Evolutionary conservation across 2,888 invertebrate species (phyloP).

Genomic region (Phaedon cochleariae): DNA sequence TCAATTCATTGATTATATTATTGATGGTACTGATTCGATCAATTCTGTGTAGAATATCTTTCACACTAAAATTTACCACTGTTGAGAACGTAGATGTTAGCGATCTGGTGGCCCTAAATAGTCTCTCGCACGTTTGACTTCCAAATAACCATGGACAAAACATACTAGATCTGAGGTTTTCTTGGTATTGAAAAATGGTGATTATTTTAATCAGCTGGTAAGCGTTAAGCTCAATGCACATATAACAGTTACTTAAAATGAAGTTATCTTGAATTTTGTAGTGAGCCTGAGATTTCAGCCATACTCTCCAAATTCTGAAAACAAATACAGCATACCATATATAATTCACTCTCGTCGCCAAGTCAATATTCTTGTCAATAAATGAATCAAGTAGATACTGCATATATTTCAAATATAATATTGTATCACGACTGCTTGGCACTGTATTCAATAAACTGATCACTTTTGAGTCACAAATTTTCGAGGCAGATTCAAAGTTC

Average conservation of each 20-base stretch:
- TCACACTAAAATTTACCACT: conserved; percentile 8
- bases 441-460: conserved; percentile 5
- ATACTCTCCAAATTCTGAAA: conserved; percentile 27
- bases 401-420: background rate
- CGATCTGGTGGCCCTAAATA: conserved; percentile 6
- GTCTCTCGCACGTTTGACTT: conserved; percentile 10
- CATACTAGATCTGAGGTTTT: background rate
- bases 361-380: background rate
- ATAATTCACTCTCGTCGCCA: conserved; percentile 12
- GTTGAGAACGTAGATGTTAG: conserved; percentile 12
- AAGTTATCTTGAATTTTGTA: conserved; percentile 20
- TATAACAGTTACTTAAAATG: conserved; percentile 24
- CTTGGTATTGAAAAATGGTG: background rate
- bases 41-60: background rate
- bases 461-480: conserved; percentile 30
- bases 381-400: background rate
- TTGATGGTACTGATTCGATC: background rate
- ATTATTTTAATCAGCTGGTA: conserved; percentile 5
- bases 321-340: conserved; percentile 30
- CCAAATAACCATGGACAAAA: conserved; percentile 3
- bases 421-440: conserved; percentile 6
- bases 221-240: conserved; percentile 28
- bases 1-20: background rate
- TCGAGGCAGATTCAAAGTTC: conserved; percentile 44
- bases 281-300: background rate